Conservation (phyloP, 2,113 vertebrate species). For the Melanotaenia duboulayi region DNA sequence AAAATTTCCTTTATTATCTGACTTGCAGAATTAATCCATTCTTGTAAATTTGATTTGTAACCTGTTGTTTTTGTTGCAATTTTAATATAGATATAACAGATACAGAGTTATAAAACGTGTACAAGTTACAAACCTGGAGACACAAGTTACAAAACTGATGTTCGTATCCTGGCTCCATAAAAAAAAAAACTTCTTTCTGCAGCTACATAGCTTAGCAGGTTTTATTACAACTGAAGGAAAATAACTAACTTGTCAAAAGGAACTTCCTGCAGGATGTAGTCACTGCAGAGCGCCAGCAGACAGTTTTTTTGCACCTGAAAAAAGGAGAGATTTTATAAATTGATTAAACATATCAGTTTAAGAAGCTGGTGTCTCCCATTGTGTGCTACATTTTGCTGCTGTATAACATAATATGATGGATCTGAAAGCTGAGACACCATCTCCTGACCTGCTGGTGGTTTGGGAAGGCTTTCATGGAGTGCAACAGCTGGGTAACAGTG, state of each 20-base stretch:
- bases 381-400: background rate
- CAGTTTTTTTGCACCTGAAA: conserved; percentile 94
- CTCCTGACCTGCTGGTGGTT: conserved; percentile 85
- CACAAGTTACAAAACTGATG: no score
- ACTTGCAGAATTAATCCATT: no score
- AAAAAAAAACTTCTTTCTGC: no score
- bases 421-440: conserved; percentile 4
- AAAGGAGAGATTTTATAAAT: conserved; percentile 24
- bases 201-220: conserved; percentile 16
- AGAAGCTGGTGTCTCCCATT: background rate
- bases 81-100: no score
- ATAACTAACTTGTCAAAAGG: conserved; percentile 91
- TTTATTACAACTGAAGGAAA: conserved; percentile 8
- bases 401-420: background rate
- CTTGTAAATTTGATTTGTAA: no score
- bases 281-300: conserved; percentile 92
- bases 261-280: conserved; percentile 92
- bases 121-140: no score
- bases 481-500: conserved; percentile 88
- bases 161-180: no score
- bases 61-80: no score
- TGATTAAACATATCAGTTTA: background rate
- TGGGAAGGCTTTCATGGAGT: conserved; percentile 93
- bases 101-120: no score
- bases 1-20: no score